Conservation (phyloP, 2,113 vertebrate genomes). For the Trematomus loennbergii region DNA sequence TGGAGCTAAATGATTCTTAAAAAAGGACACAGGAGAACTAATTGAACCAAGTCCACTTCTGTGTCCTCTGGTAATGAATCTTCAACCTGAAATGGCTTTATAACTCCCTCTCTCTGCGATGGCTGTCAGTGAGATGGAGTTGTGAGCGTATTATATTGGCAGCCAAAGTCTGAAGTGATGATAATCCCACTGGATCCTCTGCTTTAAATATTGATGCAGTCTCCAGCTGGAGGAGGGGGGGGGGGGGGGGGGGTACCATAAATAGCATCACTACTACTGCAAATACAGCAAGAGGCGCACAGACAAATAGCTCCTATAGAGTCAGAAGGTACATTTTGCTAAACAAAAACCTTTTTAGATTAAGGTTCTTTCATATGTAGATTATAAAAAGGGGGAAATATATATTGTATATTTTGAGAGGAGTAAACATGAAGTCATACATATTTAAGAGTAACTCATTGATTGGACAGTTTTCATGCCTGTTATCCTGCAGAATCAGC, state of each 20-base stretch:
- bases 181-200: slow-evolving; percentile 36
- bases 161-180: slow-evolving; percentile 9
- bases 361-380: too few species aligned
- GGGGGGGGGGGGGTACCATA: not conserved
- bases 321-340: too few species aligned
- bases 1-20: not conserved
- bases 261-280: not conserved
- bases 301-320: too few species aligned
- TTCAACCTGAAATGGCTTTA: not conserved
- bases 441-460: too few species aligned
- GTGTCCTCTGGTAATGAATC: not conserved
- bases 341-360: too few species aligned
- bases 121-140: not conserved
- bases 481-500: too few species aligned
- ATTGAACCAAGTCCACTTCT: not conserved
- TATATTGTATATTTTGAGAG: too few species aligned
- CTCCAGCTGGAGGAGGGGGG: slow-evolving; percentile 43
- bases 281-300: not conserved
- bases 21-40: not conserved
- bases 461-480: too few species aligned
- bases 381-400: too few species aligned
- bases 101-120: not conserved
- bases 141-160: not conserved
- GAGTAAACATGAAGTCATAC: too few species aligned
- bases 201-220: slow-evolving; percentile 56